A percentile compares a stretch with the other conserved stretches of the same genome.
Conservation (phyloP, 2,113 vertebrate species). For the Anhinga rufa region DNA sequence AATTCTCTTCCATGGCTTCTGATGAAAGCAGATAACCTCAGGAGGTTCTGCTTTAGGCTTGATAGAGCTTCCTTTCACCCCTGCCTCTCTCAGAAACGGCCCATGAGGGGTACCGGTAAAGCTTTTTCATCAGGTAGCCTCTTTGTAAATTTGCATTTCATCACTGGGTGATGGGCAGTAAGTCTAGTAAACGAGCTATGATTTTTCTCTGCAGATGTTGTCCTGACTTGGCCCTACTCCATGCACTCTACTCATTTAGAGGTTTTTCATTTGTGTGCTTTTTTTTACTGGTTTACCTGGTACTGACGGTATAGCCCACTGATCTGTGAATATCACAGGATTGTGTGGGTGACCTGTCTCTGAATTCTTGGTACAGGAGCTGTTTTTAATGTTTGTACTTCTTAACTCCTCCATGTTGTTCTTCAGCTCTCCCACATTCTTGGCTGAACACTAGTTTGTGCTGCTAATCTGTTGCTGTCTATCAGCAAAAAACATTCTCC, state of each 20-base stretch:
- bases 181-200: background rate
- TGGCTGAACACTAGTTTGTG: background rate
- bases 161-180: background rate
- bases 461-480: constrained; percentile 7
- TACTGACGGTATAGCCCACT: background rate
- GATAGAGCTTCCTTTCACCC: background rate
- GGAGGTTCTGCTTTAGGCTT: background rate
- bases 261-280: background rate
- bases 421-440: background rate
- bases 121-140: background rate
- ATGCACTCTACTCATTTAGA: background rate
- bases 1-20: background rate
- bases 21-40: background rate
- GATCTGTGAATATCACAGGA: background rate
- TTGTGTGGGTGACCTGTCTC: background rate
- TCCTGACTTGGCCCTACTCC: background rate
- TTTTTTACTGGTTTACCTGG: background rate
- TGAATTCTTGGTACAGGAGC: background rate
- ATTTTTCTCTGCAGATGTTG: background rate
- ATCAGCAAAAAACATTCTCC: background rate
- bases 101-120: background rate
- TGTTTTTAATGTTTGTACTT: background rate
- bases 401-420: background rate
- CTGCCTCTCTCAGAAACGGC: background rate
- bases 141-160: background rate